Evolutionary conservation across 2,888 invertebrate species (phyloP).

Genomic region (Zygaena filipendulae): DNA sequence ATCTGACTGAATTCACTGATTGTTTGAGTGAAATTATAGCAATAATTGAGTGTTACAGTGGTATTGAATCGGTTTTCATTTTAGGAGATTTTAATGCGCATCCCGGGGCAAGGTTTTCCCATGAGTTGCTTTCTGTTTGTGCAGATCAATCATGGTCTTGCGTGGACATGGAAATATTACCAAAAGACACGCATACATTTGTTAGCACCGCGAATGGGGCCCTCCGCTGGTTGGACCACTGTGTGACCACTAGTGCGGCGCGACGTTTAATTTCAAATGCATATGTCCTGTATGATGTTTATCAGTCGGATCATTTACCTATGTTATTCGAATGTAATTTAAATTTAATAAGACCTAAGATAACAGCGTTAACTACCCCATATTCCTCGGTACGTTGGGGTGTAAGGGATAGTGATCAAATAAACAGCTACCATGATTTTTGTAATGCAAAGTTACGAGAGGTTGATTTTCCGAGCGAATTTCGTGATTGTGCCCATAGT

Average conservation of each 20-base stretch:
- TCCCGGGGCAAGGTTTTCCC: no score
- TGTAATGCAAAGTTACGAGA: conserved; percentile 8
- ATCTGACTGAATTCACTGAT: no score
- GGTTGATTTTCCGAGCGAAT: conserved; percentile 10
- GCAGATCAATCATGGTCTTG: conserved; percentile 17
- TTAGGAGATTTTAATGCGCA: no score
- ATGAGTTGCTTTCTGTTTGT: conserved; percentile 14
- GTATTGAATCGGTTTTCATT: no score
- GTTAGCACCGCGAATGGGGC: conserved; percentile 16
- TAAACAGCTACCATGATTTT: conserved; percentile 6
- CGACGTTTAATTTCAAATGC: conserved; percentile 2
- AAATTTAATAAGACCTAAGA: conserved; percentile 6
- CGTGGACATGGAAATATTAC: conserved; percentile 14
- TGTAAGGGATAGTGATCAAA: conserved; percentile 10
- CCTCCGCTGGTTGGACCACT: conserved; percentile 16
- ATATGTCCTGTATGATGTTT: conserved; percentile 7
- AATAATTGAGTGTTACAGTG: no score
- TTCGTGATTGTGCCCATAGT: conserved; percentile 8
- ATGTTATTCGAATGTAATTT: conserved; percentile 13
- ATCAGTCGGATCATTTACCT: conserved; percentile 16
- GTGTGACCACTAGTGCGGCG: conserved; percentile 11
- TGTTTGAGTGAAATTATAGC: no score
- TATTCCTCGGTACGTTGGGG: no score
- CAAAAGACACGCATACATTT: conserved; percentile 14
- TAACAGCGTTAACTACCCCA: conserved; percentile 3